Evolutionary conservation across 37 sponge, comb jelly and placozoan species (phyloP), one percentile per base, ranked within the genome.

Genomic region (Geodia barretti): DNA sequence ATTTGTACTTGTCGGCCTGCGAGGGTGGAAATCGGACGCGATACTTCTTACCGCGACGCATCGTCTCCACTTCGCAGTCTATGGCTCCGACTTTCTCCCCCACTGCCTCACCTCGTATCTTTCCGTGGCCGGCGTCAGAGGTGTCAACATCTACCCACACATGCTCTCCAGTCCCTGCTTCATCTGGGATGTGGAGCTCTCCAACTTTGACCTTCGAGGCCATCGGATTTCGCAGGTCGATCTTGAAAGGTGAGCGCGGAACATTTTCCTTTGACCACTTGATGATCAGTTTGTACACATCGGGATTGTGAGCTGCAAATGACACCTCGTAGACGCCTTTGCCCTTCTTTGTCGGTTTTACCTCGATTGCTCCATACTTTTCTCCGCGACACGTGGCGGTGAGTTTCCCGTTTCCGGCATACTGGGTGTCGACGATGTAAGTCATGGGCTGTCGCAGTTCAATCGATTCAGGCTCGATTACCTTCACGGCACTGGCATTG

Each of bases 381-480:
- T 85, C 83, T 38, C 86, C 85, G 24, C 74, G 70, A 39, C 89
- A 88, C n/a, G 62, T 60, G 4, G 89, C 71, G 0, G 59, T 78
- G 24, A 92, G 82, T 3, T 71, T 41, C 34, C 93, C 89, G 40
- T 62, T 62, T 2, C 93, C 93, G 35, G 93, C 93, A n/a, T 92
- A 33, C 33, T 68, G 41, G 17, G 82, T 69, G 73, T 92, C 89
- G 68, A 87, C 70, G 28, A 62, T 65, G 76, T 54, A 80, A 20
- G 54, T 4, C 7, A 88, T 28, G 0, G 79, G 74, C 30, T 78
- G 21, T 5, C 72, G 41, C 17, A 83, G 30, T 3, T 82, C 82
- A 1, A 76, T 62, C 17, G 68, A 60, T 5, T 85, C 83, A 31
- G 86, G 81, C 81, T 81, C 62, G 0, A 68, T 73, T 0, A 85